Evolutionary conservation across 2,888 invertebrate genomes (phyloP).

Genomic region (Apotomis capreana): DNA sequence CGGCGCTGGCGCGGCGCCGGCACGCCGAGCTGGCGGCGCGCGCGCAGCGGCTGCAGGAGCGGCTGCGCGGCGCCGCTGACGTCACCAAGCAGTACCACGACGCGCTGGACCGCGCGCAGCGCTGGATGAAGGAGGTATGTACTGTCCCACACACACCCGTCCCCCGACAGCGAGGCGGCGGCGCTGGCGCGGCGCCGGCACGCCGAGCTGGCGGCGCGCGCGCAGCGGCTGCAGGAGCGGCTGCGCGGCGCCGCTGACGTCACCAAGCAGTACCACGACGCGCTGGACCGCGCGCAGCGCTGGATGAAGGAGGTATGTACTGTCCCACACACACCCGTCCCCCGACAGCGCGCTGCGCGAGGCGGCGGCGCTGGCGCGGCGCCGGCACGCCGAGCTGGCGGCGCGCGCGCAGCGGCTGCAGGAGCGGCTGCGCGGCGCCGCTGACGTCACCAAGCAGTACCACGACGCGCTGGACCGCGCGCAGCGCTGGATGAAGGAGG

Average conservation of each 20-base stretch:
- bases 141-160: constrained; percentile 89
- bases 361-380: constrained; percentile 90
- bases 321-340: constrained; percentile 89
- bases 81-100: constrained; percentile 87
- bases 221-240: constrained; percentile 92
- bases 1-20: constrained; percentile 89
- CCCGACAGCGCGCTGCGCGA: constrained; percentile 86
- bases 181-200: constrained; percentile 90
- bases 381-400: constrained; percentile 91
- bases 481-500: constrained; percentile 89
- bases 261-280: constrained; percentile 87
- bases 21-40: constrained; percentile 92
- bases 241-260: constrained; percentile 88
- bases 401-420: constrained; percentile 92
- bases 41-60: constrained; percentile 92
- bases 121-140: constrained; percentile 89
- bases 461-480: constrained; percentile 93
- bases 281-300: constrained; percentile 89
- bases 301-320: constrained; percentile 89
- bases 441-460: constrained; percentile 83
- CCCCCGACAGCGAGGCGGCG: constrained; percentile 88
- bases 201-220: constrained; percentile 91
- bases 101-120: constrained; percentile 90
- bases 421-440: constrained; percentile 91
- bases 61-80: constrained; percentile 89